phyloP scores from a whole-genome alignment of 2,113 vertebrate genomes.

The Platichthys stellatus region DNA sequence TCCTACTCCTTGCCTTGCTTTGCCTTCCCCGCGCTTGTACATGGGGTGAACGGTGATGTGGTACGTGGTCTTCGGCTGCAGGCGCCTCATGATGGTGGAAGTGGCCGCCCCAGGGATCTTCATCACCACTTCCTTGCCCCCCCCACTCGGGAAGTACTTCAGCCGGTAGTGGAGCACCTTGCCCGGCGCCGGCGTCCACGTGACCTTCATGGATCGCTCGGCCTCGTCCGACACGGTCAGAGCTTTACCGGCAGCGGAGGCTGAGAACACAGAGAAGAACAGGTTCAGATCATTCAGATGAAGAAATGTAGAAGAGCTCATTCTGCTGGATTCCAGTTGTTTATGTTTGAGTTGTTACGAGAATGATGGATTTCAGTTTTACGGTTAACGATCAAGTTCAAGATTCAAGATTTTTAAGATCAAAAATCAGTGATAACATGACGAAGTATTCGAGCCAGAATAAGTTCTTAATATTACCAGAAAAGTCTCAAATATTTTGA shows the following conservation, averaged over 20 bases:
- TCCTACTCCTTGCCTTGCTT: constrained; percentile 95
- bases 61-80: constrained; percentile 88
- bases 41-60: constrained; percentile 88
- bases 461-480: too few species aligned
- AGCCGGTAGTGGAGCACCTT: constrained; percentile 89
- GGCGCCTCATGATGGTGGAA: constrained; percentile 85
- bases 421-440: too few species aligned
- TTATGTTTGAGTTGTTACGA: too few species aligned
- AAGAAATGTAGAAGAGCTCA: too few species aligned
- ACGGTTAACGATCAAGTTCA: too few species aligned
- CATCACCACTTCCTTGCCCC: constrained; percentile 84
- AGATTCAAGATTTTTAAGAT: too few species aligned
- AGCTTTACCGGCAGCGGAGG: constrained; percentile 80
- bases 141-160: constrained; percentile 81
- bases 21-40: constrained; percentile 92
- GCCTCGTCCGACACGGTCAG: constrained; percentile 90
- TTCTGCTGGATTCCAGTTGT: too few species aligned
- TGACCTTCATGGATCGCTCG: constrained; percentile 88
- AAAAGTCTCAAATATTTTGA: too few species aligned
- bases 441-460: too few species aligned
- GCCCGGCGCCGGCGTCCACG: constrained; percentile 89
- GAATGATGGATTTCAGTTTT: too few species aligned
- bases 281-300: neutral
- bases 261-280: constrained; percentile 65
- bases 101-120: constrained; percentile 83